phyloP scores from a whole-genome alignment of 1,140 invertebrate species.

The Drosophila takahashii region DNA sequence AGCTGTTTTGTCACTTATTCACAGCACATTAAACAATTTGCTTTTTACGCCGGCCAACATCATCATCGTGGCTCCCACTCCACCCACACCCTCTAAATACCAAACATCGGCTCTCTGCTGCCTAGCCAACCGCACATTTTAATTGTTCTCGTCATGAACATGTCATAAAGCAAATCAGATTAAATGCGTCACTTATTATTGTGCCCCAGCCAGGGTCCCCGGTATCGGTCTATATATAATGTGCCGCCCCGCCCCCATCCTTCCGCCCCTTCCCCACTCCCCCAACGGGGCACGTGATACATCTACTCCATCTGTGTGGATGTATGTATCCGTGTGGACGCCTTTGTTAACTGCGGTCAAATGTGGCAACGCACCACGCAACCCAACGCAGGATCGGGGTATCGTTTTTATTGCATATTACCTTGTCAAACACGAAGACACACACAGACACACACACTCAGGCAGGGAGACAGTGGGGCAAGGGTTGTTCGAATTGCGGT shows the following conservation, averaged over 20 bases:
- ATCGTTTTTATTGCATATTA: conserved; percentile 82
- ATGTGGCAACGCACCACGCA: conserved; percentile 70
- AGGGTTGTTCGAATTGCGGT: conserved; percentile 3
- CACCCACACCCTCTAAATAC: background rate
- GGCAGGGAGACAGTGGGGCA: conserved; percentile 44
- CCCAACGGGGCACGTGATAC: conserved; percentile 22
- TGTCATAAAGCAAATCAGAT: conserved; percentile 83
- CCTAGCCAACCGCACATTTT: conserved; percentile 82
- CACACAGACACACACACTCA: conserved; percentile 11
- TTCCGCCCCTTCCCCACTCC: background rate
- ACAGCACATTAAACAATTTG: conserved; percentile 83
- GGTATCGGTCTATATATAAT: conserved; percentile 34
- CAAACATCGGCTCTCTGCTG: conserved; percentile 48
- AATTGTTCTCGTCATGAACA: conserved; percentile 83
- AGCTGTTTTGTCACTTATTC: conserved; percentile 83
- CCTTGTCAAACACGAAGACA: conserved; percentile 57
- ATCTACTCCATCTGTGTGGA: background rate
- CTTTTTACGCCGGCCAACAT: conserved; percentile 78
- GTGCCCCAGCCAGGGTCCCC: conserved; percentile 53
- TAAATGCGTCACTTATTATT: conserved; percentile 83
- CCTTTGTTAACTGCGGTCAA: conserved; percentile 80
- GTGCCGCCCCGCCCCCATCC: background rate
- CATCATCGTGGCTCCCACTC: conserved; percentile 35
- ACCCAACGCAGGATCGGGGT: conserved; percentile 48
- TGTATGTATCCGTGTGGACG: conserved; percentile 32